Evolutionary conservation across 2,888 invertebrate genomes (phyloP).

Genomic region (Parnassius glacialis): DNA sequence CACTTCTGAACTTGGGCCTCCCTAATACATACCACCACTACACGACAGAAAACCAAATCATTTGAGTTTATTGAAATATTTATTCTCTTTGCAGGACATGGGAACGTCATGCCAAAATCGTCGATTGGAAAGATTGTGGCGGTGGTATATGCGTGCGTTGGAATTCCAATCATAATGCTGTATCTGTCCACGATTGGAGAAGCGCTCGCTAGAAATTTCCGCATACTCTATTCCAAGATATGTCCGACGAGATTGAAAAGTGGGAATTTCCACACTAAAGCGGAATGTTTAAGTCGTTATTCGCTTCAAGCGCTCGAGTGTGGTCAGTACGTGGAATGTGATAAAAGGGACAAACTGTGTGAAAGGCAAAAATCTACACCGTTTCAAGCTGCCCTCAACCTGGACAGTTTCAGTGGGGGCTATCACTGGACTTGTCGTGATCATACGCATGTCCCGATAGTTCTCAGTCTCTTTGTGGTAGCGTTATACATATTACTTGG

Average conservation of each 20-base stretch:
- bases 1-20: no score
- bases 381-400: conserved; percentile 69
- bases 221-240: conserved; percentile 84
- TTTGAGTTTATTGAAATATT: conserved; percentile 20
- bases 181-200: conserved; percentile 94
- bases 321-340: conserved; percentile 44
- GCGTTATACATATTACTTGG: conserved; percentile 94
- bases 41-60: not conserved
- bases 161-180: conserved; percentile 93
- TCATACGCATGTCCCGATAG: conserved; percentile 91
- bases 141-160: conserved; percentile 91
- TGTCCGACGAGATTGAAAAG: conserved; percentile 48
- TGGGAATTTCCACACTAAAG: conserved; percentile 48
- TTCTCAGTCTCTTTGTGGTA: conserved; percentile 91
- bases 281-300: conserved; percentile 46
- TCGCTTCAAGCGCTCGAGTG: conserved; percentile 36
- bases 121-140: conserved; percentile 90
- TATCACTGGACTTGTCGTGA: conserved; percentile 74
- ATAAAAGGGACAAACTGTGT: conserved; percentile 42
- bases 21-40: no score
- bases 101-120: conserved; percentile 90
- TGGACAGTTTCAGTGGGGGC: conserved; percentile 61
- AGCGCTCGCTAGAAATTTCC: conserved; percentile 89
- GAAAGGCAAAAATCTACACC: conserved; percentile 56
- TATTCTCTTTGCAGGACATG: conserved; percentile 84